Evolutionary conservation across 2,113 vertebrate species (phyloP), one percentile per base, ranked within the genome.

Genomic region (Peromyscus leucopus): DNA sequence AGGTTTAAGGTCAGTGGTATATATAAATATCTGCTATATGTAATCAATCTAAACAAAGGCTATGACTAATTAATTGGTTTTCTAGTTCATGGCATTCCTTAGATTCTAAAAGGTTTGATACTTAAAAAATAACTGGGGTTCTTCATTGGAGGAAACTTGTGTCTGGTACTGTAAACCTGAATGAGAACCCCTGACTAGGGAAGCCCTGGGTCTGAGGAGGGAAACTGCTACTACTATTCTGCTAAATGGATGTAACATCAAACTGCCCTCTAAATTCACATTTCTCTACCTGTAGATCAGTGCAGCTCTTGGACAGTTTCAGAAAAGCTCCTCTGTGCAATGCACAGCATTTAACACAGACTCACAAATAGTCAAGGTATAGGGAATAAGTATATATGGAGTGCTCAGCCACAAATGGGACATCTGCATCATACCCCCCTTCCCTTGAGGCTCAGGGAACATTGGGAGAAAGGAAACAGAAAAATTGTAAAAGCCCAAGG

Each of bases 41-140:
- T 92, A 92, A 42, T 28, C 71, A 48, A 17, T 65, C 22, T 90
- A 92, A 89, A 71, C n/a, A 94, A 76, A 84, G 46, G 9, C 11
- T 55, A 74, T 84, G 26, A 74, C 36, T 48, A 85, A 75, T 24
- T 61, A 90, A 39, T 90, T 78, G 59, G 55, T 74, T 67, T 87
- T 61, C 46, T 69, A 31, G 16, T 83, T 19, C 10, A 57, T 33
- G 55, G 11, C 51, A 15, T 28, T 78, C 83, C 63, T 90, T 96
- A 65, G 24, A 26, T 69, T 96, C 51, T 91, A 93, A 95, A 91
- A 93, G 21, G 0, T 89, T 80, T 96, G 46, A 74, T 67, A n/a
- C 13, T 83, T 90, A 59, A 75, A 93, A 21, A 83, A 96, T 86
- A 90, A 87, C 39, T 5, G 1, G 1, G n/a, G 16, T 71, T 88